A percentile compares a stretch with the other conserved stretches of the same genome.
Conservation (phyloP, 1,140 invertebrate genomes). For the Leucophenga varia region DNA sequence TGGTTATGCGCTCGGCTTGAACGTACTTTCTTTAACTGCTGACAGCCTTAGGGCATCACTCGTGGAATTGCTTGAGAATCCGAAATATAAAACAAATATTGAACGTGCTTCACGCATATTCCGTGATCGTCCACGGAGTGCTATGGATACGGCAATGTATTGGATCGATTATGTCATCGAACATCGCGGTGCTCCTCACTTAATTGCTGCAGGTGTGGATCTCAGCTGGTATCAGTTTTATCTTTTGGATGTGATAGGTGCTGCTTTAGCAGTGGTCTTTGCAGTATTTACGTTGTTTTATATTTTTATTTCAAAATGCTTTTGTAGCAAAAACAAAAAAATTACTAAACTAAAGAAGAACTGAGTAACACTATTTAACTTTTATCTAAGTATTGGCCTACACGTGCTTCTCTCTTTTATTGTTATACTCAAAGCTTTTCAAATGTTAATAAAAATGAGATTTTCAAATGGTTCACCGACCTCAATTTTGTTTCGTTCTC, state of each 20-base stretch:
- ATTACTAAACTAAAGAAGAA: too few species aligned
- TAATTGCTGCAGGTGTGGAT: conserved; percentile 60
- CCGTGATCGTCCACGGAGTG: conserved; percentile 59
- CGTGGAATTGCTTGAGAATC: conserved; percentile 56
- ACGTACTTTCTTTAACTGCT: conserved; percentile 41
- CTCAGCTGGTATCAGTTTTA: conserved; percentile 65
- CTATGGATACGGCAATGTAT: conserved; percentile 62
- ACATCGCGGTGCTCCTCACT: conserved; percentile 61
- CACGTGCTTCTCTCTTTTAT: too few species aligned
- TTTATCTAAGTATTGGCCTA: too few species aligned
- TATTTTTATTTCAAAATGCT: too few species aligned
- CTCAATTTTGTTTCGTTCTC: too few species aligned
- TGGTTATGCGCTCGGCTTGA: conserved; percentile 29
- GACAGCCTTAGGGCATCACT: conserved; percentile 49
- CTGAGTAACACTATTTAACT: too few species aligned
- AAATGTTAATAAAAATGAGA: too few species aligned
- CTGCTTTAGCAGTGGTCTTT: too few species aligned
- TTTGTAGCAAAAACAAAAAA: too few species aligned
- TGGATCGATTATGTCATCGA: conserved; percentile 66
- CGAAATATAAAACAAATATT: conserved; percentile 53
- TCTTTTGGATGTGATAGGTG: conserved; percentile 60
- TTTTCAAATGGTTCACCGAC: too few species aligned
- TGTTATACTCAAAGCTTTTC: too few species aligned
- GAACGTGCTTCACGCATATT: conserved; percentile 56
- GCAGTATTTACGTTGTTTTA: too few species aligned